Percentiles rank a stretch among this genome's conserved stretches.
phyloP scores from a whole-genome alignment of 2,888 invertebrate species.

The Phymatocera aterrima region DNA sequence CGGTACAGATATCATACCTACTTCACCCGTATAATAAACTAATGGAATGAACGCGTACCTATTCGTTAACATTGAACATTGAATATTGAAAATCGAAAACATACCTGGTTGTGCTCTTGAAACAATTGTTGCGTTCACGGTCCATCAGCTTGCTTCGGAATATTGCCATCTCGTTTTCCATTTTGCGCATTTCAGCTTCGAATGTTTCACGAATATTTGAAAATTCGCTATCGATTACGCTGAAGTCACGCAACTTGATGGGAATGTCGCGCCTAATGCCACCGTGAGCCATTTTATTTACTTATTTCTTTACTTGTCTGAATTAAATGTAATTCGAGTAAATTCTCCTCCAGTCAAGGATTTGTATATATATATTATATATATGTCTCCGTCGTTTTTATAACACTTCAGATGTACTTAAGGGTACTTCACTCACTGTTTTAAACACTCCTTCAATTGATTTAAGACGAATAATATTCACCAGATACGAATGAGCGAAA shows the following conservation, averaged over 20 bases:
- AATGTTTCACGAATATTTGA: conserved; percentile 96
- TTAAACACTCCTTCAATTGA: background rate
- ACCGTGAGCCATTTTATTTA: conserved; percentile 85
- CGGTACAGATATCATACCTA: too few relatives aligned
- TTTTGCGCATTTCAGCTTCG: conserved; percentile 97
- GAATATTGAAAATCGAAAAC: too few relatives aligned
- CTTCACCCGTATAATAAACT: too few relatives aligned
- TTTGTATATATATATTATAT: too few relatives aligned
- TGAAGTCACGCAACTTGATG: conserved; percentile 95
- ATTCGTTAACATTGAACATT: too few relatives aligned
- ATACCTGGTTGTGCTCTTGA: conserved; percentile 92
- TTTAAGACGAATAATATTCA: too few relatives aligned
- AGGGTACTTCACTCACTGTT: background rate
- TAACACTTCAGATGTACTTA: background rate
- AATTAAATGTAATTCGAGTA: background rate
- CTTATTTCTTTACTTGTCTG: background rate
- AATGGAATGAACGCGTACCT: too few relatives aligned
- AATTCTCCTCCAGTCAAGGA: too few relatives aligned
- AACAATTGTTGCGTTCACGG: conserved; percentile 93
- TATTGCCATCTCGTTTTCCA: conserved; percentile 99
- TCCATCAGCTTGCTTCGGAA: conserved; percentile 95
- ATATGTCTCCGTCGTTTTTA: background rate
- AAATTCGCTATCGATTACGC: conserved; percentile 97
- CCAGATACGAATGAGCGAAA: background rate
- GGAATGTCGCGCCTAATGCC: conserved; percentile 92